A percentile compares a stretch with the other conserved stretches of the same genome.
phyloP scores from a whole-genome alignment of 2,113 vertebrate genomes.

The Rhinolophus ferrumequinum region DNA sequence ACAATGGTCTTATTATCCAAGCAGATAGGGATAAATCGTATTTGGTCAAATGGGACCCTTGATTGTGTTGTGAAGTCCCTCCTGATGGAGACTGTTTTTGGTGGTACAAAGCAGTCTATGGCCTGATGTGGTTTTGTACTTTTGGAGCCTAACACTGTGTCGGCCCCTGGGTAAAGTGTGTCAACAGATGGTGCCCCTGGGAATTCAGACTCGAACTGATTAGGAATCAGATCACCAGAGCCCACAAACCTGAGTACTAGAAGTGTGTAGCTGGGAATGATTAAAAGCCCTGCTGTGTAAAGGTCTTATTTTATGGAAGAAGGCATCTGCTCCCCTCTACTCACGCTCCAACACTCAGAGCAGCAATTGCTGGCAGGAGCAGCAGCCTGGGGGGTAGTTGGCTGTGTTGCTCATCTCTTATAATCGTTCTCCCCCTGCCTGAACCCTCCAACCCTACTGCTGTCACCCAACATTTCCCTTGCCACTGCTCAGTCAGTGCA shows the following conservation, averaged over 20 bases:
- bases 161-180: background rate
- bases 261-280: background rate
- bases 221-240: background rate
- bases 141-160: background rate
- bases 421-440: background rate
- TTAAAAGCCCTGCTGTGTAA: background rate
- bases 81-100: background rate
- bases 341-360: background rate
- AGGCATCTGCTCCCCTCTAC: background rate
- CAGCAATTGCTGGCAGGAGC: background rate
- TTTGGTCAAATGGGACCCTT: background rate
- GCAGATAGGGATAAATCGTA: background rate
- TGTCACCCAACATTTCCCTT: background rate
- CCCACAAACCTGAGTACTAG: background rate
- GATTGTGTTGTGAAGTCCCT: background rate
- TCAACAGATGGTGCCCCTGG: background rate
- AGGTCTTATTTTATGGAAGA: background rate
- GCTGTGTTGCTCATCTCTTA: background rate
- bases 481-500: fast-evolving
- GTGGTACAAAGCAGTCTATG: background rate
- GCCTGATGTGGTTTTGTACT: background rate
- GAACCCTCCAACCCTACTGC: background rate
- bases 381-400: background rate
- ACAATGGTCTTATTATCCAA: background rate
- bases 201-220: background rate